Conservation (phyloP, 2,797 vertebrate species). For the Thamnophis elegans region DNA sequence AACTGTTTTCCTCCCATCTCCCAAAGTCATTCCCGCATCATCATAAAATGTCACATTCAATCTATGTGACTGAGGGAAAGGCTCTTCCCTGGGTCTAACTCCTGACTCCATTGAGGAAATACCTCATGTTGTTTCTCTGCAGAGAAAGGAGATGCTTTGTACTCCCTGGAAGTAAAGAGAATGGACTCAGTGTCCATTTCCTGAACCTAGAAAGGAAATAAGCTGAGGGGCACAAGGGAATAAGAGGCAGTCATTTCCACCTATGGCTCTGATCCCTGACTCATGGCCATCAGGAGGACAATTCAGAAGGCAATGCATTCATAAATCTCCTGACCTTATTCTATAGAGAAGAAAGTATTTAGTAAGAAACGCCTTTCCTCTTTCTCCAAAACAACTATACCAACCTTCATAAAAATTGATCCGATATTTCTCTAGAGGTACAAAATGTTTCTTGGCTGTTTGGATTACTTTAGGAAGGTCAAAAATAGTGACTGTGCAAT, state of each 20-base stretch:
- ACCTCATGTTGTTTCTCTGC: background rate
- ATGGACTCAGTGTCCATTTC: background rate
- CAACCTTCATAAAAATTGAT: conserved; percentile 82
- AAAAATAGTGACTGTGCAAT: conserved; percentile 79
- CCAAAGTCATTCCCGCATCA: background rate
- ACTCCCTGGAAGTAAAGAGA: background rate
- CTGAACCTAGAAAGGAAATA: background rate
- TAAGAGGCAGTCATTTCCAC: background rate
- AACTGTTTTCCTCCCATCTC: background rate
- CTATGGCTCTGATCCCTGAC: background rate
- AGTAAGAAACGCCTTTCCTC: background rate
- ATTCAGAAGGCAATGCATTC: background rate
- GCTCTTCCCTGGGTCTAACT: background rate
- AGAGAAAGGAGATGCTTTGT: background rate
- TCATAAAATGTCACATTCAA: background rate
- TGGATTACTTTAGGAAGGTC: conserved; percentile 84
- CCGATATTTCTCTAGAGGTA: conserved; percentile 56
- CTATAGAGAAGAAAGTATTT: background rate
- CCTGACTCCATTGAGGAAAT: background rate
- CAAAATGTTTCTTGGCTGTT: conserved; percentile 73
- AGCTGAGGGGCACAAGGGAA: background rate
- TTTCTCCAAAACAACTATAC: background rate
- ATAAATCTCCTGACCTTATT: background rate
- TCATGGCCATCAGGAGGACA: background rate
- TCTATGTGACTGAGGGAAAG: background rate